Evolutionary conservation across 2,113 vertebrate species (phyloP).

Genomic region (Mirounga angustirostris): DNA sequence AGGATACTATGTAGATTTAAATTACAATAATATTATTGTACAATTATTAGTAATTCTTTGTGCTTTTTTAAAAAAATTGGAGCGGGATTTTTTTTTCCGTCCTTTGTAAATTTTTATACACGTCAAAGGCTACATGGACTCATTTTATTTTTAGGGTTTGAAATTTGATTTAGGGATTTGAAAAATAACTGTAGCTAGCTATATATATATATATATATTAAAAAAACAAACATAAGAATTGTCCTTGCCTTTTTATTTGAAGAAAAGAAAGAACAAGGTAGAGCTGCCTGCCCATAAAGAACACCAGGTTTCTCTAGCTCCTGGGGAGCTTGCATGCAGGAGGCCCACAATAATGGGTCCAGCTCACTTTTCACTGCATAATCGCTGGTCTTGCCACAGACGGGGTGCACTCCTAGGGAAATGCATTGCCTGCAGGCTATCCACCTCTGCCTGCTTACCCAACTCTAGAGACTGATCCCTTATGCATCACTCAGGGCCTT

Average conservation of each 20-base stretch:
- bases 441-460: rapidly evolving
- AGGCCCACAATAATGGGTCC: rapidly evolving
- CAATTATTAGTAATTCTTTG: neutral
- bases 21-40: neutral
- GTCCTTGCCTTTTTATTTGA: neutral
- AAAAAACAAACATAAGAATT: neutral
- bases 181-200: neutral
- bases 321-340: neutral
- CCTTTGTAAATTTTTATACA: neutral
- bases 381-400: too few species aligned
- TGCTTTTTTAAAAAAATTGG: neutral
- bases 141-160: conserved; percentile 1
- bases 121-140: neutral
- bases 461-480: neutral
- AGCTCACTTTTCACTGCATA: rapidly evolving
- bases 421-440: rapidly evolving
- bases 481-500: neutral
- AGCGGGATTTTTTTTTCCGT: neutral
- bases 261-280: neutral
- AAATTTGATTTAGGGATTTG: conserved; percentile 48
- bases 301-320: neutral
- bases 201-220: neutral
- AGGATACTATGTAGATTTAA: neutral
- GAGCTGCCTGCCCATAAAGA: neutral
- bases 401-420: rapidly evolving